These are phyloP conservation scores for Channa maculata DNA, from an alignment of 2,113 vertebrate species.

Conservation along the genomic window DNA sequence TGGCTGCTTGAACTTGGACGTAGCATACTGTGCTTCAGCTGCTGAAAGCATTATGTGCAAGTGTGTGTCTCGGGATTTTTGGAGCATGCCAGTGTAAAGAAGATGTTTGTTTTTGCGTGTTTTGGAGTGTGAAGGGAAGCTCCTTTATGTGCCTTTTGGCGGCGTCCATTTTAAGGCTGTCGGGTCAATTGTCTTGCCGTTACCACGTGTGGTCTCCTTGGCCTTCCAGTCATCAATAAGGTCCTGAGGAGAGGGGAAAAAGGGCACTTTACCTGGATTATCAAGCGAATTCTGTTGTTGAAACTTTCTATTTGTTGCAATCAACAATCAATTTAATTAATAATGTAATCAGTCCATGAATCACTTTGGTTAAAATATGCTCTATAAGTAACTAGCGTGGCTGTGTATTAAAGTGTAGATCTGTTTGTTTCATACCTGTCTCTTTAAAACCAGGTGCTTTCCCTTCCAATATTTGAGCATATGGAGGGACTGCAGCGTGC, in stretches of 20 bases:
- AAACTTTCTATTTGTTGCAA: no score
- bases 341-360: no score
- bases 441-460: conserved; percentile 95
- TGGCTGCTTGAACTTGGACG: conserved; percentile 52
- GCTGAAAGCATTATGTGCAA: conserved; percentile 30
- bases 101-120: conserved; percentile 18
- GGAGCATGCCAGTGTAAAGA: conserved; percentile 48
- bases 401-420: no score
- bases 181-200: conserved; percentile 94
- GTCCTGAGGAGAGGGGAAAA: conserved; percentile 83
- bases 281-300: no score
- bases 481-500: conserved; percentile 96
- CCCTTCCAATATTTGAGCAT: conserved; percentile 99
- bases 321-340: no score
- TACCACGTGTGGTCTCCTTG: conserved; percentile 95
- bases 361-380: no score
- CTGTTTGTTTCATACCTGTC: conserved; percentile 85
- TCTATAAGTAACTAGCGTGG: no score
- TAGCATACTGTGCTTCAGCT: conserved; percentile 24
- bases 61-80: conserved; percentile 16
- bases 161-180: conserved; percentile 97
- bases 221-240: conserved; percentile 97
- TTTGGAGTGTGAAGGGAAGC: conserved; percentile 28
- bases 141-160: conserved; percentile 93
- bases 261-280: not conserved